Evolutionary conservation across 1,140 invertebrate species (phyloP).

Genomic region (Chironomus tepperi): DNA sequence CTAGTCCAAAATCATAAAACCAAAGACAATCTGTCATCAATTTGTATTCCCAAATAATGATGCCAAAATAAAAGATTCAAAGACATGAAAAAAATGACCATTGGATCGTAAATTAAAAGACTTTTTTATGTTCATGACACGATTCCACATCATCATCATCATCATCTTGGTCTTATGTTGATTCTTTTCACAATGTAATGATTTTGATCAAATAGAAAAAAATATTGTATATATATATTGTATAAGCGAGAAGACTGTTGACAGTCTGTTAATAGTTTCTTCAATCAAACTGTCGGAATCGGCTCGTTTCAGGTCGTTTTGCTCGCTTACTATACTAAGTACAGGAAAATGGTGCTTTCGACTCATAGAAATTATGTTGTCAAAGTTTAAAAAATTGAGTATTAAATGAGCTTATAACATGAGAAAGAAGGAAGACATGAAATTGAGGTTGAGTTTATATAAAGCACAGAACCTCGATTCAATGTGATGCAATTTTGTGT

Average conservation of each 20-base stretch:
- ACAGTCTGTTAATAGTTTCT: slow-evolving; percentile 2
- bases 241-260: not conserved
- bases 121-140: slow-evolving; percentile 13
- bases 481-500: slow-evolving; percentile 7
- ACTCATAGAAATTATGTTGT: not conserved
- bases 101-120: not conserved
- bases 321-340: not conserved
- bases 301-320: not conserved
- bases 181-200: not conserved
- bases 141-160: slow-evolving; percentile 7
- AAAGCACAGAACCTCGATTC: not conserved
- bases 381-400: not conserved
- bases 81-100: not conserved
- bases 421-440: too few species aligned
- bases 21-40: too few species aligned
- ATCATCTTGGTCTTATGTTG: not conserved
- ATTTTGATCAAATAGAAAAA: not conserved
- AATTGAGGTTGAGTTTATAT: not conserved
- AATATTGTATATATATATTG: not conserved
- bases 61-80: too few species aligned
- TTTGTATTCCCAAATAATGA: too few species aligned
- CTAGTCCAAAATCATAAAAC: too few species aligned
- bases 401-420: too few species aligned
- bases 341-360: slow-evolving; percentile 11
- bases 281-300: slow-evolving; percentile 12